Evolutionary conservation across 2,113 vertebrate species (phyloP), one percentile per base, ranked within the genome.

Genomic region (Helogale parvula): DNA sequence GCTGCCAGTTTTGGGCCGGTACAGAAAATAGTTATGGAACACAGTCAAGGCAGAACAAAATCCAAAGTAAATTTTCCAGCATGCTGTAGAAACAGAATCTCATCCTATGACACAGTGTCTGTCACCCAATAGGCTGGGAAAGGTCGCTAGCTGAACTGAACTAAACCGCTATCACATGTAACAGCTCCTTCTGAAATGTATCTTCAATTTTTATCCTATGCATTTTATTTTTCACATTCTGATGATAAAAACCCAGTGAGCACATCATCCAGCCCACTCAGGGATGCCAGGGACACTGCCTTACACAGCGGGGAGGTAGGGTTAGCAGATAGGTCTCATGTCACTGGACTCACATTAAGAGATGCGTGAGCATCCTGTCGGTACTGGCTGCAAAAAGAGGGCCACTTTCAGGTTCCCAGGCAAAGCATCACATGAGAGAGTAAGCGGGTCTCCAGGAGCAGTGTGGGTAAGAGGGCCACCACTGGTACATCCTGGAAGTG

Each of bases 21-120:
- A 5, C 71, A 90, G 85, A 98, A 96, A 97, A 94, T 27, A 47
- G 68, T 35, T 77, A 63, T 66, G 97, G 93, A 91, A 94, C 83
- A 47, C 29, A 14, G 74, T 23, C 87, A n/a, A 47, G 3, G 65
- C 38, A 19, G 68, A 77, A 63, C 6, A 10, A 57, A 60, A 83
- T 25, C 57, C 29, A 19, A 25, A 33, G 31, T 4, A 33, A 41
- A 14, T n/a, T 89, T 76, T 94, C 69, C 69, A 79, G 47, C 33
- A 0, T 3, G 74, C 82, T 71, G 72, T 17, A 84, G 69, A 31
- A 79, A 38, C 3, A 15, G 8, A 63, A 66, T 54, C 27, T 25
- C 14, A 45, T 1, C 25, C 16, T 15, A 25, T 5, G 65, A 35
- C 33, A 14, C 50, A 2, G 21, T 21, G 25, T 33, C 74, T 21